A percentile compares a stretch with the other conserved stretches of the same genome.
These are phyloP conservation scores for Alauda arvensis DNA, from an alignment of 2,797 vertebrate genomes.

Conservation along the genomic window DNA sequence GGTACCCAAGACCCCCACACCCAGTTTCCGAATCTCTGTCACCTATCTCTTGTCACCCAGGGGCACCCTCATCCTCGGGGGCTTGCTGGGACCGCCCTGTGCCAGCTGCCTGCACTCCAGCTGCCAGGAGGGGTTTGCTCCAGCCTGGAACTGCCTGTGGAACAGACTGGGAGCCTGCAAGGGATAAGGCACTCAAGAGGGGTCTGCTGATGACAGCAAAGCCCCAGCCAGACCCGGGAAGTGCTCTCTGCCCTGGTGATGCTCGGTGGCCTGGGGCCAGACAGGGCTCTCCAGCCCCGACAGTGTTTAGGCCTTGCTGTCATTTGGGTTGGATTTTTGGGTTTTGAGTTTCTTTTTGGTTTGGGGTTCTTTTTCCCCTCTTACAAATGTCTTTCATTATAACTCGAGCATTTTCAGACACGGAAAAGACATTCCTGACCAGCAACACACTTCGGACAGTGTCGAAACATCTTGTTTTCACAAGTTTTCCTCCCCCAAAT, in stretches of 20 bases:
- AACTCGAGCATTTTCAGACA: neutral
- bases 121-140: neutral
- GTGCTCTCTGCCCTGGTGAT: neutral
- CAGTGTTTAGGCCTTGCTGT: neutral
- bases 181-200: neutral
- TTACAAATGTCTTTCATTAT: constrained; percentile 48
- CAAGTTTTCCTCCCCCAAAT: constrained; percentile 54
- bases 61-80: rapidly evolving
- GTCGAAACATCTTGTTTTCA: constrained; percentile 60
- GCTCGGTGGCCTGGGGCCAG: neutral
- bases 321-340: neutral
- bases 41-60: neutral
- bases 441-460: constrained; percentile 39
- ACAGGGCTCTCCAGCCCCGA: neutral
- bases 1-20: neutral
- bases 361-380: neutral
- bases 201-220: neutral
- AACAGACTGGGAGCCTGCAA: neutral
- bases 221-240: neutral
- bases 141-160: neutral
- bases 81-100: neutral
- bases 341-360: neutral
- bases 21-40: neutral
- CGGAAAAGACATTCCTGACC: constrained; percentile 55
- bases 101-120: neutral